Percentiles rank a stretch among this genome's conserved stretches.
phyloP scores from a whole-genome alignment of 2,888 invertebrate genomes.

The Norana najaformis region DNA sequence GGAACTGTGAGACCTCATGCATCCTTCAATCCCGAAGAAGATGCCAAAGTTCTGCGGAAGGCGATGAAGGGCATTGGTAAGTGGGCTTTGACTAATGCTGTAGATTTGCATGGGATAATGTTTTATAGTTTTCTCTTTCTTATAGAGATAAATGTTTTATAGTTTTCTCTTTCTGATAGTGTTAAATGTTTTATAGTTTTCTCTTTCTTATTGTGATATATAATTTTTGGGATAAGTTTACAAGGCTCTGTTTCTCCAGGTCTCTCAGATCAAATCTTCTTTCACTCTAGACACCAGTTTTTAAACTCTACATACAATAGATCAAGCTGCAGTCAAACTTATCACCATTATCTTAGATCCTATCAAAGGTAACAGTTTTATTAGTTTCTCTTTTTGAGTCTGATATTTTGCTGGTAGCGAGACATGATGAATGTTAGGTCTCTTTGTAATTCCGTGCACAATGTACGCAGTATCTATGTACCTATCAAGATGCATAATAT shows the following conservation, averaged over 20 bases:
- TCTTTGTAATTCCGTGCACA: too few relatives aligned
- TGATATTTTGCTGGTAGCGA: not conserved
- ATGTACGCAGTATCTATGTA: too few relatives aligned
- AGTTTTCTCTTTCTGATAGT: not conserved
- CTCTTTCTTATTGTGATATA: not conserved
- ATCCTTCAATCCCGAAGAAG: constrained; percentile 58
- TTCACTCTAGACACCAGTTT: not conserved
- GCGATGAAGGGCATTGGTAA: constrained; percentile 61
- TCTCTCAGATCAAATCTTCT: not conserved
- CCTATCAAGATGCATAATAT: too few relatives aligned
- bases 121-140: not conserved
- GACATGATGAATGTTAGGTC: not conserved
- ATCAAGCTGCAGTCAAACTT: not conserved
- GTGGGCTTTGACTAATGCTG: not conserved
- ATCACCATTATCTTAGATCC: too few relatives aligned
- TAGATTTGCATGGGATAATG: not conserved
- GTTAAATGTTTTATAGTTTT: not conserved
- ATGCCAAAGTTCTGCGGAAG: constrained; percentile 58
- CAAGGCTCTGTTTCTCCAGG: not conserved
- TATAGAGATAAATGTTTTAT: not conserved
- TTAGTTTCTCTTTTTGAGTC: not conserved
- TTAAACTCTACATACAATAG: not conserved
- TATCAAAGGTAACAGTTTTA: too few relatives aligned
- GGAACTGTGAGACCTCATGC: constrained; percentile 48
- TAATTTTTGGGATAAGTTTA: not conserved